Evolutionary conservation across 2,888 invertebrate genomes (phyloP).

Genomic region (Nemurella pictetii): DNA sequence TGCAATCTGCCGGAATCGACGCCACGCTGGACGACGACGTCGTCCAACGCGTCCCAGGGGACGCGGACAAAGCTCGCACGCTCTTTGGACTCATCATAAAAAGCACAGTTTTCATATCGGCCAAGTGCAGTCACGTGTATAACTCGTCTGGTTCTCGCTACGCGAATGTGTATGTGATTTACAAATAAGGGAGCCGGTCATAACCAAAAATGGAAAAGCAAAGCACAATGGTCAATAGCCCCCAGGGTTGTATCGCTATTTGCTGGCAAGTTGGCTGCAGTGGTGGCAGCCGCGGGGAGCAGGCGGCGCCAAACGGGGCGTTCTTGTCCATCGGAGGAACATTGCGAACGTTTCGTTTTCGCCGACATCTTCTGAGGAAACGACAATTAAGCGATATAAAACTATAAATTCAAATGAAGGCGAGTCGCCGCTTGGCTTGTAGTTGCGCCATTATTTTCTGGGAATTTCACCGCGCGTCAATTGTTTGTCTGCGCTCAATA

Average conservation of each 20-base stretch:
- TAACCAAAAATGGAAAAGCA: conserved; percentile 21
- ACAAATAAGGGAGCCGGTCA: conserved; percentile 28
- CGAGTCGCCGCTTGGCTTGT: background rate
- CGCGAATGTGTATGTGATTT: background rate
- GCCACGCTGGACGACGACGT: conserved; percentile 13
- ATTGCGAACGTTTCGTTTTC: background rate
- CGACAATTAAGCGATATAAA: background rate
- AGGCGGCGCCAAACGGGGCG: background rate
- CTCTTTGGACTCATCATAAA: conserved; percentile 16
- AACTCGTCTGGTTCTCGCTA: background rate
- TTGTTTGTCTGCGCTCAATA: background rate
- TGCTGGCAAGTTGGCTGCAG: too few relatives aligned
- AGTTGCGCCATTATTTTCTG: background rate
- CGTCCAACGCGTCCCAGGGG: conserved; percentile 4
- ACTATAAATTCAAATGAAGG: conserved; percentile 17
- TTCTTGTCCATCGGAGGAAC: background rate
- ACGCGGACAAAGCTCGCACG: background rate
- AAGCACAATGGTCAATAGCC: conserved; percentile 14
- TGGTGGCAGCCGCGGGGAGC: background rate
- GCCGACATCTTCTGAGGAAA: background rate
- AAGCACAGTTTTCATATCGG: conserved; percentile 27
- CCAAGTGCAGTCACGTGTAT: background rate
- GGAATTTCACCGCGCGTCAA: background rate
- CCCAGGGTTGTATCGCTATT: background rate
- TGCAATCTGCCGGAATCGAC: conserved; percentile 28